Conservation (phyloP, 2,113 vertebrate species). For the Nerophis ophidion region DNA sequence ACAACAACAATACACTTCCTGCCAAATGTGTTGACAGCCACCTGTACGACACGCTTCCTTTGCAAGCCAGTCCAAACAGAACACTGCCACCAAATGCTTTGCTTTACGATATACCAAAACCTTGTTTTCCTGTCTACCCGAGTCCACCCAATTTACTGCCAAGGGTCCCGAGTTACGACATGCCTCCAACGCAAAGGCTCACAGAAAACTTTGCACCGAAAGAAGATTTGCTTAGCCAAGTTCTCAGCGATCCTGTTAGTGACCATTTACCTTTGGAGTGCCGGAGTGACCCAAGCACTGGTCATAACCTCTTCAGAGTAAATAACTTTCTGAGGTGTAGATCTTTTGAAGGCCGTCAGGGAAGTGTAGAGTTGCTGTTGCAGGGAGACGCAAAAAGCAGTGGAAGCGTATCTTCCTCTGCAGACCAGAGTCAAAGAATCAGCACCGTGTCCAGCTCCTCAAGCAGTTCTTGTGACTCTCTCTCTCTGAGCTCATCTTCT, state of each 20-base stretch:
- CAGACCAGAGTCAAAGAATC: constrained; percentile 69
- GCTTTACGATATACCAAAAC: constrained; percentile 67
- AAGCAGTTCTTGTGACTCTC: constrained; percentile 71
- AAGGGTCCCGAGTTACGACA: constrained; percentile 36
- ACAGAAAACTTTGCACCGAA: constrained; percentile 40
- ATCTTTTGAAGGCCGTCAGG: constrained; percentile 12
- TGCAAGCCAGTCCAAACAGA: constrained; percentile 5
- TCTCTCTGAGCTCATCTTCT: constrained; percentile 62
- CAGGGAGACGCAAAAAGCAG: constrained; percentile 19
- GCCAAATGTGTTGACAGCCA: constrained; percentile 22
- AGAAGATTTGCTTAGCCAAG: constrained; percentile 8
- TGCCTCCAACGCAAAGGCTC: constrained; percentile 41
- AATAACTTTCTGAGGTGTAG: constrained; percentile 24
- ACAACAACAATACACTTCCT: constrained; percentile 30
- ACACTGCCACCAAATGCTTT: background rate
- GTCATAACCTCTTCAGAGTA: constrained; percentile 59
- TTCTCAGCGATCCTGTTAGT: constrained; percentile 6
- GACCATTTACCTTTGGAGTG: constrained; percentile 56
- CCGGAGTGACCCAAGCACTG: constrained; percentile 54
- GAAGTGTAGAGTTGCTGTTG: constrained; percentile 6
- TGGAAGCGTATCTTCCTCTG: constrained; percentile 24
- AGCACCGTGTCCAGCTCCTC: constrained; percentile 74
- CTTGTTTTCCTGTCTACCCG: constrained; percentile 12
- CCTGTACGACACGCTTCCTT: constrained; percentile 47
- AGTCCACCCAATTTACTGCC: constrained; percentile 22